Conservation (phyloP, 1,140 invertebrate species). For the Magallana ariakensis region DNA sequence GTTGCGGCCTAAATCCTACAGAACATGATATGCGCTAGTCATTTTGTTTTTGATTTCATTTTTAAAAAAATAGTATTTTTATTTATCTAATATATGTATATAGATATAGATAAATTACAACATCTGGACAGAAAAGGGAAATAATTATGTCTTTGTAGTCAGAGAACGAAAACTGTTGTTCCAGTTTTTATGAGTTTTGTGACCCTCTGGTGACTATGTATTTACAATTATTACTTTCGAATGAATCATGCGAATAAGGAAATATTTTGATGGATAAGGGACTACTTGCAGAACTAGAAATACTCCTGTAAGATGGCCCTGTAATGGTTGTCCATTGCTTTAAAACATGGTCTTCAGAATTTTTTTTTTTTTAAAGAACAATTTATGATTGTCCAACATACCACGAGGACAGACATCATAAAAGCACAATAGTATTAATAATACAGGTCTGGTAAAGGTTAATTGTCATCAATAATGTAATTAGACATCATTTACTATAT, state of each 20-base stretch:
- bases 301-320: background rate
- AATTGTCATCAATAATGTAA: constrained; percentile 29
- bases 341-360: background rate
- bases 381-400: background rate
- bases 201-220: too few species aligned
- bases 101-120: too few species aligned
- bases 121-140: too few species aligned
- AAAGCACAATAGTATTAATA: background rate
- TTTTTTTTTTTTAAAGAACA: background rate
- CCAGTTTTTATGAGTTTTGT: too few species aligned
- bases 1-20: too few species aligned
- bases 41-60: too few species aligned
- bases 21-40: too few species aligned
- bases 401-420: background rate
- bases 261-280: background rate
- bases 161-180: too few species aligned
- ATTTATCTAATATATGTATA: too few species aligned
- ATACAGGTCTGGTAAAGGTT: background rate
- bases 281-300: background rate
- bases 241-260: background rate
- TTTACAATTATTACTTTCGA: background rate
- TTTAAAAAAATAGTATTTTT: too few species aligned
- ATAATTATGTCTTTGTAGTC: too few species aligned
- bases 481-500: constrained; percentile 28
- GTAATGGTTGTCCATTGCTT: background rate